Evolutionary conservation across 2,888 invertebrate species (phyloP).

Genomic region (Caenorhabditis wallacei): DNA sequence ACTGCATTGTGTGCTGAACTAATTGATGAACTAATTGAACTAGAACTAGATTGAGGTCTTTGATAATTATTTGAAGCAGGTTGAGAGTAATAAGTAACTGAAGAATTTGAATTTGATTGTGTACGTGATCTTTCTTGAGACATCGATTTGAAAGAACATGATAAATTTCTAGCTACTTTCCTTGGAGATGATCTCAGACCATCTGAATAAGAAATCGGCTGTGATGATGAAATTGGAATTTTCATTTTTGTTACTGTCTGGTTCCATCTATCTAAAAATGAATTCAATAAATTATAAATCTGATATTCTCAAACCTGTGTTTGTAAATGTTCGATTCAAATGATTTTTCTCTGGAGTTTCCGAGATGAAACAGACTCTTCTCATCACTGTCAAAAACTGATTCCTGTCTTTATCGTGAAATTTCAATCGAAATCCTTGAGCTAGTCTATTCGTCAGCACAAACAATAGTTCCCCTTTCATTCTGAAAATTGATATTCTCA

Average conservation of each 20-base stretch:
- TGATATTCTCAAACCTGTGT: background rate
- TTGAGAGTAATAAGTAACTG: slow-evolving; percentile 8
- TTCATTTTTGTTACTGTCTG: background rate
- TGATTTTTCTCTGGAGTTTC: slow-evolving; percentile 41
- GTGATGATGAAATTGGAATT: background rate
- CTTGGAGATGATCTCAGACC: background rate
- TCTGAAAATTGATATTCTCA: slow-evolving; percentile 7
- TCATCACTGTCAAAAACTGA: slow-evolving; percentile 27
- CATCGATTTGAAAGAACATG: background rate
- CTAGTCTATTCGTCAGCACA: slow-evolving; percentile 14
- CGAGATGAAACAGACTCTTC: slow-evolving; percentile 34
- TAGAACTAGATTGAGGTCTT: slow-evolving; percentile 14
- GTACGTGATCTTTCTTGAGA: background rate
- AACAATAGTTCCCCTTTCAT: slow-evolving; percentile 25
- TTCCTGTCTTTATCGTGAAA: slow-evolving; percentile 7
- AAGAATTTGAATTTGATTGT: background rate
- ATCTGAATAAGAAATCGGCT: background rate
- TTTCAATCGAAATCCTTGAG: slow-evolving; percentile 42
- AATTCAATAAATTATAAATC: background rate
- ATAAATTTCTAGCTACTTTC: slow-evolving; percentile 11
- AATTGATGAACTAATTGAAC: slow-evolving; percentile 20
- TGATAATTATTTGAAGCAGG: slow-evolving; percentile 1
- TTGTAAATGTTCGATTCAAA: slow-evolving; percentile 7
- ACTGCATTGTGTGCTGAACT: slow-evolving; percentile 16
- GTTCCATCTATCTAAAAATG: background rate